Evolutionary conservation across 2,113 vertebrate species (phyloP), one percentile per base, ranked within the genome.

Genomic region (Benitochromis conjunctus): DNA sequence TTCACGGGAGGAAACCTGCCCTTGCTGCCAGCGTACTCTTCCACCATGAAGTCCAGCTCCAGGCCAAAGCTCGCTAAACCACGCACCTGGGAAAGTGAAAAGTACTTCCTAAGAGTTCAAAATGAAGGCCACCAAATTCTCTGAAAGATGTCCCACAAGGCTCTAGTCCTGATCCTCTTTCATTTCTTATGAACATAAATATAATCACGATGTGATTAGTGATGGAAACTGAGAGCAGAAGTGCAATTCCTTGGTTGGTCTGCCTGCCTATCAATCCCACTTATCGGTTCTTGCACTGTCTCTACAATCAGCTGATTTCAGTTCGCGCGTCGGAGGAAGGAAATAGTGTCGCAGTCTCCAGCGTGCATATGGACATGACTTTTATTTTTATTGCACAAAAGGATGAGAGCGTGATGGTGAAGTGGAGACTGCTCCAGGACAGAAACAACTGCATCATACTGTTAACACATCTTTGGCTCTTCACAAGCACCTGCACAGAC

Each of bases 11-110:
- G 99, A 89, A 99, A 97, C 93, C 89, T 96, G 80, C 99, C 99
- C 95, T 98, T 99, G 89, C 98, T 99, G 89, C 98, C 98, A 0
- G 98, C 98, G 11, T 99, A 99, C 94, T 99, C 98, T 95, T 99
- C 99, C 91, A 99, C 97, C 94, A 98, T 94, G 95, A 99, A 99
- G 90, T 96, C 97, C 88, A 99, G 89, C 90, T 99, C 98, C 95
- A 99, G 69, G 53, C 98, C 99, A 81, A 99, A 98, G 92, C 92
- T 95, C 0, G 97, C 97, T 21, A 99, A 90, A 38, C 96, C 96
- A 18, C 97, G 97, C 13, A 99, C 96, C 99, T 99, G 89, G 54
- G 57, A 31, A 60, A 3, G 26, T 18, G 4, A 12, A 51, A 19
- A 51, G 14, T 12, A 19, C 43, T 51, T 19, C 43, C 16, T 48